Evolutionary conservation across 2,888 invertebrate species (phyloP), one percentile per base, ranked within the genome.

Genomic region (Idaea aversata): DNA sequence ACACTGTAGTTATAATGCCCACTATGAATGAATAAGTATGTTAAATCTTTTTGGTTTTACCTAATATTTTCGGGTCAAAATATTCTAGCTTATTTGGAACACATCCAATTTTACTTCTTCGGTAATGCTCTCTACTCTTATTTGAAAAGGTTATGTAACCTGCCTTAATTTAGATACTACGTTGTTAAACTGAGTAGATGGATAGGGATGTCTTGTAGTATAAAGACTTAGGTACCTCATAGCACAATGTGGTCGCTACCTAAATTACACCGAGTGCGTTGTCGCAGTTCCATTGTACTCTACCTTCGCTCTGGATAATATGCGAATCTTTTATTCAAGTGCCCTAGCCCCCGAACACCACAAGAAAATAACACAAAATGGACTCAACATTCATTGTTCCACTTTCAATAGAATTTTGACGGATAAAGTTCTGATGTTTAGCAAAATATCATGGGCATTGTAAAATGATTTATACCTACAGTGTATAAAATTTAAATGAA

Each of bases 271-370:
- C 81, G 83, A 84, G 81, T 88, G 86, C 85, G 88, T 88, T 85
- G 88, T 86, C 87, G 86, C 78, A 78, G 79, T 79, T 79, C 87
- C 70, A 91, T 91, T 93, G 91, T 93, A 76, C 78, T 81, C 79
- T 76, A 76, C 77, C 78, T n/a, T 79, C 81, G 86, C 77, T 78
- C 75, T 83, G 87, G 84, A 90, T 90, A 88, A 90, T 89, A 88
- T 86, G 86, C 86, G 86, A 88, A 91, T 91, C 89, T 91, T 91
- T 92, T 92, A 91, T 92, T 91, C 91, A 91, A 90, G 88, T 90
- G 87, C 87, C 80, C 81, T 83, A 85, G 85, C 80, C 88, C 83
- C 85, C 81, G 79, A 87, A 87, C 83, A 82, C 83, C 82, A 79
- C 84, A 88, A 90, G 87, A 88, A 87, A 89, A 89, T 88, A 89